Base-by-base conservation (phyloP, 2,113 vertebrate genomes). In the Dromas ardeola region DNA sequence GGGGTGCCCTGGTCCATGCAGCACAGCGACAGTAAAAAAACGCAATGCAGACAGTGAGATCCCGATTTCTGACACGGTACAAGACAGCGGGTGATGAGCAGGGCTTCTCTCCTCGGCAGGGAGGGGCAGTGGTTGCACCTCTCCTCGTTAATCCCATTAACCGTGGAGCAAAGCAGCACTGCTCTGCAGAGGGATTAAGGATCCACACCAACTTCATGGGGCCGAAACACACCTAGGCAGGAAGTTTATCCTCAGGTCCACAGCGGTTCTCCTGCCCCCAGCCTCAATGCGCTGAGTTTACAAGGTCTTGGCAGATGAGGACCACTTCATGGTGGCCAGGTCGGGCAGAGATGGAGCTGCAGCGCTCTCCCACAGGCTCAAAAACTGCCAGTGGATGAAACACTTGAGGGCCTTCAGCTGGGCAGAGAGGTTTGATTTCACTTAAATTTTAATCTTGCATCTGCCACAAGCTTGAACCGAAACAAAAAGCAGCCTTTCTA, bases 321-420 rank as follows among this genome's bases (percentile, higher is more conserved):
- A 53, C 15, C n/a, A 34, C 4, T 11, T 17, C 26, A 3, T 5
- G 1, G 10, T 16, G 59, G 77, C 15, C 30, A 18, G 0, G 0
- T 13, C 53, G 61, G 72, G 78, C 0, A 45, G 25, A 26, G 52
- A n/a, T 2, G 49, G 53, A 81, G 62, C 63, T 56, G 45, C 72
- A 52, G 55, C 0, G 0, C 25, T 58, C 29, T 67, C 53, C 55
- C 4, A 0, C 29, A 42, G 61, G 38, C 70, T 50, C 27, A 29
- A 32, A 79, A 49, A 9, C 16, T 27, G 18, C 0, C 9, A 40
- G 59, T 0, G 20, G 50, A 56, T 32, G 56, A 78, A 86, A 81
- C 12, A 13, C 27, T 49, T 42, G 22, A 40, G 58, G 40, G n/a
- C 47, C 67, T 59, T 49, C 47, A 55, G 50, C 30, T 63, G 56